A percentile compares a stretch with the other conserved stretches of the same genome.
These are phyloP conservation scores for Rhagium mordax DNA, from an alignment of 2,888 invertebrate species.

Conservation along the genomic window DNA sequence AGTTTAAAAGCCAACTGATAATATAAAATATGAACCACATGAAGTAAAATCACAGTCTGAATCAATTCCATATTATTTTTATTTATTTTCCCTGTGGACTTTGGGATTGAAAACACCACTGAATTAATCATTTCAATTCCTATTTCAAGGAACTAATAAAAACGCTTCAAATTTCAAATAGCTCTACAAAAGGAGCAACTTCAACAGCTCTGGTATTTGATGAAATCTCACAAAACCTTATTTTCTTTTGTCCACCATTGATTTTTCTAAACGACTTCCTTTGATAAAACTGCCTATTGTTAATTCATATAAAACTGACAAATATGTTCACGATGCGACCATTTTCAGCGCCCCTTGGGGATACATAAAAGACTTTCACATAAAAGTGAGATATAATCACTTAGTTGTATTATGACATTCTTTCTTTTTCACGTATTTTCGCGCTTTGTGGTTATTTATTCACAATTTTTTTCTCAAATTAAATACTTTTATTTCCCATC, in stretches of 20 bases:
- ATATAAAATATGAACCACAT: neutral
- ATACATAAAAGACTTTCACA: neutral
- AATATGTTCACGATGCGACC: neutral
- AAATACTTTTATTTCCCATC: too few relatives aligned
- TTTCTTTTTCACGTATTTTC: neutral
- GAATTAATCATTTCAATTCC: conserved; percentile 7
- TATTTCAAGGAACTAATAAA: conserved; percentile 15
- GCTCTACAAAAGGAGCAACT: neutral
- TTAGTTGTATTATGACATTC: neutral
- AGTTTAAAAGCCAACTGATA: too few relatives aligned
- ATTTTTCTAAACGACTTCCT: conserved; percentile 3
- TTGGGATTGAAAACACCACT: conserved; percentile 1
- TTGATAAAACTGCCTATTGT: conserved; percentile 16
- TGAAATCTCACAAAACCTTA: conserved; percentile 17
- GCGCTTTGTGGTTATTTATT: neutral
- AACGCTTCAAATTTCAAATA: conserved; percentile 9
- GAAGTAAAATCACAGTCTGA: neutral
- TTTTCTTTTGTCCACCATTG: conserved; percentile 13
- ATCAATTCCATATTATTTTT: neutral
- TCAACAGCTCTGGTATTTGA: neutral
- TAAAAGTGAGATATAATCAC: neutral
- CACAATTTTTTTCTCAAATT: too few relatives aligned
- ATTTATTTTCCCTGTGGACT: neutral
- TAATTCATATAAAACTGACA: conserved; percentile 4
- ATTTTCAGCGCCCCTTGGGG: neutral